These are phyloP conservation scores for Perca fluviatilis DNA, from an alignment of 2,113 vertebrate species.

Conservation along the genomic window DNA sequence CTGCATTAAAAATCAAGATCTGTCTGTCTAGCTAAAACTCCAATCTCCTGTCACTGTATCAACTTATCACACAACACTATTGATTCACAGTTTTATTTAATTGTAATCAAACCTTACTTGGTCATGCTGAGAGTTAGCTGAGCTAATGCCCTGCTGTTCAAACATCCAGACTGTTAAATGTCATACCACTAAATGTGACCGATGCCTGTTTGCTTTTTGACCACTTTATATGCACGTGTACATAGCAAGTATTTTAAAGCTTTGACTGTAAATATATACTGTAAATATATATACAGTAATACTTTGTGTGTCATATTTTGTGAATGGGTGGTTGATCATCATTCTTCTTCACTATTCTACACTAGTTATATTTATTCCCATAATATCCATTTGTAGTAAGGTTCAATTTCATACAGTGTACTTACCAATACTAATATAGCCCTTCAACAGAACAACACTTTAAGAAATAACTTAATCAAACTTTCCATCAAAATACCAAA, in stretches of 20 bases:
- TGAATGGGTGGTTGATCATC: neutral
- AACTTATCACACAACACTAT: neutral
- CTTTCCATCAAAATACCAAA: constrained; percentile 5
- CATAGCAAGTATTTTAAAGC: constrained; percentile 61
- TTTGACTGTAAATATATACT: constrained; percentile 69
- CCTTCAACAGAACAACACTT: neutral
- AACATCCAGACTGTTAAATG: constrained; percentile 61
- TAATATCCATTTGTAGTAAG: neutral
- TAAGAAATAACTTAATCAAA: neutral
- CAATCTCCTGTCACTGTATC: neutral
- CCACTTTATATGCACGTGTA: constrained; percentile 70
- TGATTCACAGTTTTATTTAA: neutral
- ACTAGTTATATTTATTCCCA: neutral
- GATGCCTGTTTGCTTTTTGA: constrained; percentile 61
- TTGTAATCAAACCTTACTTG: neutral
- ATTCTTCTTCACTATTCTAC: neutral
- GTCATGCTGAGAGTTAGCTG: constrained; percentile 9
- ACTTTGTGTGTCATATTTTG: constrained; percentile 47
- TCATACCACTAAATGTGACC: constrained; percentile 45
- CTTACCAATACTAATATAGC: neutral
- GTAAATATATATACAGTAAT: constrained; percentile 68
- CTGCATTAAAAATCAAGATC: constrained; percentile 13
- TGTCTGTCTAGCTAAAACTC: constrained; percentile 31
- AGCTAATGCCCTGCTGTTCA: constrained; percentile 19
- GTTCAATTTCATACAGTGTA: neutral